A percentile compares a stretch with the other conserved stretches of the same genome.
Conservation (phyloP, 2,888 invertebrate genomes). For the Cancer borealis region DNA sequence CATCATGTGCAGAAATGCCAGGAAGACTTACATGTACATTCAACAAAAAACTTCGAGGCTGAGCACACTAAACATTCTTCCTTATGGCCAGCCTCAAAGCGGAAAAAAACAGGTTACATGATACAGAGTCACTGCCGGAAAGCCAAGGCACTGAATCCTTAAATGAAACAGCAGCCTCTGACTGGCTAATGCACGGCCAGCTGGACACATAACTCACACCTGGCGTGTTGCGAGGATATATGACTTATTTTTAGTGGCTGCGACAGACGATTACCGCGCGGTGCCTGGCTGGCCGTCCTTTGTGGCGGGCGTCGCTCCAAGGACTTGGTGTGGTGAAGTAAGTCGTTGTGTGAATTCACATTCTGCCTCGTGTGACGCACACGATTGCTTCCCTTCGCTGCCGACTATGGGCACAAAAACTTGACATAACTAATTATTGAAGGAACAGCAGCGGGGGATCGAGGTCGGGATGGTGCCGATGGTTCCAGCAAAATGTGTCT, state of each 20-base stretch:
- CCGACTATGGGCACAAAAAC: not conserved
- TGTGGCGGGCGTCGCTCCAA: not conserved
- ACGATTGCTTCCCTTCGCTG: not conserved
- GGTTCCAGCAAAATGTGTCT: constrained; percentile 10
- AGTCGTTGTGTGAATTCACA: not conserved
- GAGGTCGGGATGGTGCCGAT: not conserved
- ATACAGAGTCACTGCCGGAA: not conserved
- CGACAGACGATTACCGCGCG: not conserved
- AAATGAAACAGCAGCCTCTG: not conserved
- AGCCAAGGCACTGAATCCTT: not conserved
- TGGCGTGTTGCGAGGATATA: not conserved
- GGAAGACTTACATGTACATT: no score
- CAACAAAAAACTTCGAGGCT: not conserved
- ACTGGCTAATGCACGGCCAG: not conserved
- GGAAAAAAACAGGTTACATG: not conserved
- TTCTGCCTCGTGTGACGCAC: not conserved
- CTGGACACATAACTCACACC: not conserved
- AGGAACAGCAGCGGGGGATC: constrained; percentile 1
- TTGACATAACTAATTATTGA: not conserved
- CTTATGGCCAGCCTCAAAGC: not conserved
- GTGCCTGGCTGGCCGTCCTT: not conserved
- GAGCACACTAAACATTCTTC: not conserved
- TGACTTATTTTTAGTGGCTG: not conserved
- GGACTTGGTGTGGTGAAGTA: not conserved
- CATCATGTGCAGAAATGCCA: not conserved